Percentiles rank a stretch among this genome's conserved stretches.
Conservation (phyloP, 2,113 vertebrate genomes). For the Calidris pugnax region DNA sequence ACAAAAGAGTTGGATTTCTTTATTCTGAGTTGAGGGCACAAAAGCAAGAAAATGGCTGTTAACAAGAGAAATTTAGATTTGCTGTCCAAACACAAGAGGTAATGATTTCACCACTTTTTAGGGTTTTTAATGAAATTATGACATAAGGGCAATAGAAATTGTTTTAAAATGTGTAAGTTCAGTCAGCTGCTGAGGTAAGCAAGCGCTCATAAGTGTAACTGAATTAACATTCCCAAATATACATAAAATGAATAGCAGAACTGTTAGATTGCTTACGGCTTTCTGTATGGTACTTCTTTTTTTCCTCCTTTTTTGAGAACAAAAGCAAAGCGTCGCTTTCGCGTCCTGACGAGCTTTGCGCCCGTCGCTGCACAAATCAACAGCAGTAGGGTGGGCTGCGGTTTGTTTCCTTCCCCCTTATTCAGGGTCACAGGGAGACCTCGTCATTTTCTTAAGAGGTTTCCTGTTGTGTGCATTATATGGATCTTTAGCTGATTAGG, state of each 20-base stretch:
- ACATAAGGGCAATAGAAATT: background rate
- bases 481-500: background rate
- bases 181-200: background rate
- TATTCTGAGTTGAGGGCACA: background rate
- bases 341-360: accelerated
- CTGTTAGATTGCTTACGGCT: background rate
- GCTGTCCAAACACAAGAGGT: background rate
- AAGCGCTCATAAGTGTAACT: background rate
- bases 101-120: constrained; percentile 21
- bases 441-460: background rate
- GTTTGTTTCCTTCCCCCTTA: background rate
- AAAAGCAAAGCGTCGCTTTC: background rate
- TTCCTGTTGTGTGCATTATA: background rate
- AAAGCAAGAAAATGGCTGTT: background rate
- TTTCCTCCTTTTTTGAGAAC: background rate
- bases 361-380: background rate
- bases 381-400: background rate
- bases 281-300: background rate
- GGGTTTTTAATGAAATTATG: background rate
- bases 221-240: background rate
- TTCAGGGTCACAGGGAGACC: background rate
- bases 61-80: background rate
- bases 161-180: background rate
- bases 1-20: background rate
- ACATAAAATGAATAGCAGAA: background rate